Evolutionary conservation across 2,888 invertebrate genomes (phyloP), one percentile per base, ranked within the genome.

Genomic region (Argyresthia goedartella): DNA sequence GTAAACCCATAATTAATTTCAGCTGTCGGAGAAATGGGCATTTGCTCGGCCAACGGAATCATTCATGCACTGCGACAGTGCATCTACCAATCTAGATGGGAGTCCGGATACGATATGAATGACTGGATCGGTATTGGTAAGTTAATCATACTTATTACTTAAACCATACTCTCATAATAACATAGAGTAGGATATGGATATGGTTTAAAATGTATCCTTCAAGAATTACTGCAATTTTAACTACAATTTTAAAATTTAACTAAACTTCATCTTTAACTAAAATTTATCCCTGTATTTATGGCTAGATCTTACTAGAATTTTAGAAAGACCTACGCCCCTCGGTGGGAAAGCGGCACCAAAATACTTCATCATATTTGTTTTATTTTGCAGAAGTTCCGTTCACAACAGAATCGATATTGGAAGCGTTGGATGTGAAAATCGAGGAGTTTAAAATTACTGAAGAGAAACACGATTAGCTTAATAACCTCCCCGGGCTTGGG

Each of bases 11-110:
- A 48, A 33, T 14, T 9, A 34, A 51, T 70, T 67, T 7, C 57
- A 85, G 85, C 85, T 16, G 81, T 80, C 3, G 85, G 85, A 0
- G 85, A 85, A 56, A 81, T 84, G 81, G 84, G 79, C 0, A 67
- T 80, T 0, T 81, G 82, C 52, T 64, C 69, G 0, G 60, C 79
- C 0, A 66, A 79, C 53, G 74, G 78, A 0, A 63, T 85, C 43
- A 70, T 65, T 0, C 80, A 81, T 16, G 77, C 70, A 0, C 56
- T 85, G 8, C 59, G 81, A 4, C 60, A 69, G 10, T 81, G 81
- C 49, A 81, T 85, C 35, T 58, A 67, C 56, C 80, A 74, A 52
- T 84, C 84, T 0, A 67, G 82, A 25, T 70, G 64, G 41, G 76
- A 82, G 1, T 81, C 82, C 0, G 79, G 81, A 0, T 73, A 81